Base-by-base conservation (phyloP, 2,797 vertebrate genomes). In the Chromobotia macracanthus region DNA sequence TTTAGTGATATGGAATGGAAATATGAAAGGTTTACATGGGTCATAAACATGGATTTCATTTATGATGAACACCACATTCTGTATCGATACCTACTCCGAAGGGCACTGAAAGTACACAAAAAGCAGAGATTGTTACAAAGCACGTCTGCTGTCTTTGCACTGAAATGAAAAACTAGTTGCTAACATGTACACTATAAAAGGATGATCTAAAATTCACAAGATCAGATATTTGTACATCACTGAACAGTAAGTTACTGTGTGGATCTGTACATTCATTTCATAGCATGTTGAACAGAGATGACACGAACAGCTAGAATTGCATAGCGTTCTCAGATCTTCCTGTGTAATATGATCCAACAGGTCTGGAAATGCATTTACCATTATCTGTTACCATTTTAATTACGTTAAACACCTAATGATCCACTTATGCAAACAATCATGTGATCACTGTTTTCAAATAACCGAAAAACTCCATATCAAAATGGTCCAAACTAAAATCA, bases 251-350 rank as follows among this genome's bases (percentile, higher is more conserved):
- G 56, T 79, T 46, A 72, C 56, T 53, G 63, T 72, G 68, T 79
- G 12, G 18, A 21, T 66, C 19, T 3, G 53, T 82, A 84, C 77
- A 82, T 82, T 83, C 69, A 71, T 71, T 66, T 80, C 55, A 64
- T 48, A 66, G 64, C 51, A 23, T 55, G 35, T 25, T 72, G 50
- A 68, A 76, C 58, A 64, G 67, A 68, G 67, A 79, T 82, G 64
- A 74, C 56, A 77, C 58, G 38, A 50, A 85, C 79, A 64, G 82
- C 79, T 80, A 87, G 87, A 80, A 83, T 92, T 94, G 92, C 92
- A 93, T 93, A 86, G 86, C 92, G 88, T 88, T 83, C 80, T 82
- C 15, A 9, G 74, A 90, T 89, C 89, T 85, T 84, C 65, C 65
- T 75, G 76, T 82, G 88, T 75, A 84, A 88, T 85, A 86, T 87